Percentiles rank a stretch among this genome's conserved stretches.
Evolutionary conservation across 2,113 vertebrate genomes (phyloP).

Genomic region (Leptodactylus fuscus): DNA sequence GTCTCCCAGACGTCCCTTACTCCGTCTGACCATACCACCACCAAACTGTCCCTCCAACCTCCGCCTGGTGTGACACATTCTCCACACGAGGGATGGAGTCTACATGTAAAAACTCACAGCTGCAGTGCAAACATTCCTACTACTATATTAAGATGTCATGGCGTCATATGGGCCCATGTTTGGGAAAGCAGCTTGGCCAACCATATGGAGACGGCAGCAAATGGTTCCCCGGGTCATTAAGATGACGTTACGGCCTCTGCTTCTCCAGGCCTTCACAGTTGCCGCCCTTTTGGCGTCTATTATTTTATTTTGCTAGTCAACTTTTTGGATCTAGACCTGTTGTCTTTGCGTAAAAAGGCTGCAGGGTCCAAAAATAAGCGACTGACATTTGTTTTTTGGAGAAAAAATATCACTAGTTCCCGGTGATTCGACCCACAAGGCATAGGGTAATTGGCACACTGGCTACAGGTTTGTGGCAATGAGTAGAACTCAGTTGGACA

Average conservation of each 20-base stretch:
- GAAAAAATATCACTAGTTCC: too few relatives aligned
- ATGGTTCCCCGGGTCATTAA: neutral
- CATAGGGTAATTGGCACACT: too few relatives aligned
- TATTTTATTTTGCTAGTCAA: neutral
- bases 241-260: neutral
- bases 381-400: too few relatives aligned
- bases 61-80: neutral
- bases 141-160: neutral
- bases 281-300: neutral
- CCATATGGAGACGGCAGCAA: conserved; percentile 21
- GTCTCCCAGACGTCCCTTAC: neutral
- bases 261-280: neutral
- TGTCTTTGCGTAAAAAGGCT: neutral
- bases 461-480: too few relatives aligned
- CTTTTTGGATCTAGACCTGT: neutral
- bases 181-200: conserved; percentile 3
- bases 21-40: neutral
- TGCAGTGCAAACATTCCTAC: neutral
- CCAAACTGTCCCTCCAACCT: neutral
- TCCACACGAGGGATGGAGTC: neutral
- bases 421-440: too few relatives aligned
- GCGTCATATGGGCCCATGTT: neutral
- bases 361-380: too few relatives aligned
- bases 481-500: too few relatives aligned
- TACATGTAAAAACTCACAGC: conserved; percentile 28